These are phyloP conservation scores for Pinna nobilis DNA, from an alignment of 1,140 invertebrate genomes.

Conservation along the genomic window DNA sequence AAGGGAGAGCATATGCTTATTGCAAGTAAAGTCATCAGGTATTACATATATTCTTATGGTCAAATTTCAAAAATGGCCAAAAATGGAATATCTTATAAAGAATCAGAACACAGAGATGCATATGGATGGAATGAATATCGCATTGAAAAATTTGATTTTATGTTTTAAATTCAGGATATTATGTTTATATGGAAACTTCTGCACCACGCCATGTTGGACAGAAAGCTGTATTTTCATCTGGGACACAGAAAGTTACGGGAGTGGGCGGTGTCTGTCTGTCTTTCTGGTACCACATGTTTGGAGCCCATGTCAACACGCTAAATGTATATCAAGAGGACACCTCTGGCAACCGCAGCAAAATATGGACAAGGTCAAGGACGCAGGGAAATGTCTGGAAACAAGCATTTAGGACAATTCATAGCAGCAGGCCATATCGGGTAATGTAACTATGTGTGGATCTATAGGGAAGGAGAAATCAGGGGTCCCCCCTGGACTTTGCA, in stretches of 20 bases:
- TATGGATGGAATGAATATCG: too few relatives aligned
- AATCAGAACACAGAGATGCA: too few relatives aligned
- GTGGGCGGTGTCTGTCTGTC: constrained; percentile 54
- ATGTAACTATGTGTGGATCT: neutral
- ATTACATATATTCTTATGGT: too few relatives aligned
- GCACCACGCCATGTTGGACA: constrained; percentile 62
- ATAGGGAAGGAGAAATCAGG: neutral
- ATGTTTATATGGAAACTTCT: constrained; percentile 71
- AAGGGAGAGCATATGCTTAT: too few relatives aligned
- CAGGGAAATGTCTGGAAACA: constrained; percentile 68
- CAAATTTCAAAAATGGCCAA: too few relatives aligned
- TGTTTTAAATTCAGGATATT: constrained; percentile 60
- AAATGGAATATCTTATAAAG: too few relatives aligned
- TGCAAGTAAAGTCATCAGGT: too few relatives aligned
- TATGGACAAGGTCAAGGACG: constrained; percentile 64
- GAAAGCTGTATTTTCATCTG: constrained; percentile 60
- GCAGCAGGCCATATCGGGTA: constrained; percentile 47
- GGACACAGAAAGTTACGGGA: constrained; percentile 43
- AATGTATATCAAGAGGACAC: constrained; percentile 56
- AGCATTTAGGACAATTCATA: constrained; percentile 50
- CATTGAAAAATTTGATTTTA: neutral
- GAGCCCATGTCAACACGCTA: constrained; percentile 72
- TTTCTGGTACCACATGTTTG: constrained; percentile 89
- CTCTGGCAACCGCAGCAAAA: constrained; percentile 41
- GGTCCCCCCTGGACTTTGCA: too few relatives aligned